These are phyloP conservation scores for Gymnogyps californianus DNA, from an alignment of 2,113 vertebrate genomes.

Conservation along the genomic window DNA sequence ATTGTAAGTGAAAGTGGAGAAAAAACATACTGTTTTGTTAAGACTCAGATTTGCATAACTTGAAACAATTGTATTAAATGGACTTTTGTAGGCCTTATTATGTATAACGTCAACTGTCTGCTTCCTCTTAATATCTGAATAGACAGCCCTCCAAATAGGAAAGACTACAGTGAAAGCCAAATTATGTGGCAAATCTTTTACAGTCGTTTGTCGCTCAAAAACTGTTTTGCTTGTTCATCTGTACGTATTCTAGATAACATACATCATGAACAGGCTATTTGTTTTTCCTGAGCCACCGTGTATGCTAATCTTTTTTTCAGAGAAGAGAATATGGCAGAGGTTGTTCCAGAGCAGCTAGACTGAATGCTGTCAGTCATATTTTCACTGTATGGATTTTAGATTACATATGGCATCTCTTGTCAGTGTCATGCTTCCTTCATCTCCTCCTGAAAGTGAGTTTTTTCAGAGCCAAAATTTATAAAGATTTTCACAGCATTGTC, in stretches of 20 bases:
- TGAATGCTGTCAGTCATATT: not conserved
- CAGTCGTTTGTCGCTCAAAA: not conserved
- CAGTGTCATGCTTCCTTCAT: not conserved
- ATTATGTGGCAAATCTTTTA: not conserved
- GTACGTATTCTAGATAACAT: not conserved
- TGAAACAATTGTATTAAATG: not conserved
- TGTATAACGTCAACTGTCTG: not conserved
- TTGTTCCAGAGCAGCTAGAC: not conserved
- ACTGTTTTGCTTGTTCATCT: not conserved
- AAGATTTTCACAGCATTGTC: not conserved
- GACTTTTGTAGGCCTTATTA: not conserved
- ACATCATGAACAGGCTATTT: no score
- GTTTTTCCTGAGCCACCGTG: rapidly evolving
- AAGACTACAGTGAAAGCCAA: not conserved
- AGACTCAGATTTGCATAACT: not conserved
- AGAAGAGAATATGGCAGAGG: not conserved
- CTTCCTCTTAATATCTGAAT: not conserved
- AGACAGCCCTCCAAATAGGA: not conserved
- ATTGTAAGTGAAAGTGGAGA: not conserved
- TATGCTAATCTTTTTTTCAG: not conserved
- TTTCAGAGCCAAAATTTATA: not conserved
- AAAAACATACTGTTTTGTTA: not conserved
- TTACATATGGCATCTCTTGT: not conserved
- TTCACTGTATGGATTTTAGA: not conserved
- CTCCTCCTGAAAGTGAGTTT: not conserved